Percentiles rank a stretch among this genome's conserved stretches.
phyloP scores from a whole-genome alignment of 1,140 invertebrate genomes.

The Arion vulgaris region DNA sequence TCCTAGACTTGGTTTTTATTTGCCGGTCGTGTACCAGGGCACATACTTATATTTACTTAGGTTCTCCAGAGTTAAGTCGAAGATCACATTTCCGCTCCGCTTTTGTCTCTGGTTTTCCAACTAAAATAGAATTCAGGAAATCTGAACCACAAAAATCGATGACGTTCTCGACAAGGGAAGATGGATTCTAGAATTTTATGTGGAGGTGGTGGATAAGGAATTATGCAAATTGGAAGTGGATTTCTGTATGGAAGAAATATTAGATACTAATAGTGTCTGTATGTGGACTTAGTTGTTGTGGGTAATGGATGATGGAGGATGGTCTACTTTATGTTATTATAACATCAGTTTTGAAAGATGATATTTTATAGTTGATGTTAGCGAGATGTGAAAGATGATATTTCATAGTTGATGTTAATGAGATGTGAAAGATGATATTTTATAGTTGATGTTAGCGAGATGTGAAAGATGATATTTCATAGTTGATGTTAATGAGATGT shows the following conservation, averaged over 20 bases:
- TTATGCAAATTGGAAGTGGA: background rate
- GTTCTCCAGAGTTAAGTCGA: conserved; percentile 8
- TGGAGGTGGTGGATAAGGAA: background rate
- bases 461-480: too few relatives aligned
- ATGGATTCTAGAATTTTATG: background rate
- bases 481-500: too few relatives aligned
- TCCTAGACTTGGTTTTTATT: background rate
- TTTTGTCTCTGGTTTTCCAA: background rate
- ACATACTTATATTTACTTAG: background rate
- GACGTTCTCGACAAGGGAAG: background rate
- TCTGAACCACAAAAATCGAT: background rate
- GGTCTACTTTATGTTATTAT: too few relatives aligned
- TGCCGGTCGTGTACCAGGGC: background rate
- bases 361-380: too few relatives aligned
- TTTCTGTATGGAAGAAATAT: background rate
- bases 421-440: too few relatives aligned
- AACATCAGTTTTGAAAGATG: too few relatives aligned
- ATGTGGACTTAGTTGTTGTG: background rate
- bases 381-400: too few relatives aligned
- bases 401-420: too few relatives aligned
- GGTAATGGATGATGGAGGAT: background rate
- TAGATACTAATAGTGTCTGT: background rate
- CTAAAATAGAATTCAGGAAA: background rate
- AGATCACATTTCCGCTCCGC: conserved; percentile 3
- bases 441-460: too few relatives aligned